phyloP scores from a whole-genome alignment of 2,888 invertebrate genomes.

The Allacma fusca region DNA sequence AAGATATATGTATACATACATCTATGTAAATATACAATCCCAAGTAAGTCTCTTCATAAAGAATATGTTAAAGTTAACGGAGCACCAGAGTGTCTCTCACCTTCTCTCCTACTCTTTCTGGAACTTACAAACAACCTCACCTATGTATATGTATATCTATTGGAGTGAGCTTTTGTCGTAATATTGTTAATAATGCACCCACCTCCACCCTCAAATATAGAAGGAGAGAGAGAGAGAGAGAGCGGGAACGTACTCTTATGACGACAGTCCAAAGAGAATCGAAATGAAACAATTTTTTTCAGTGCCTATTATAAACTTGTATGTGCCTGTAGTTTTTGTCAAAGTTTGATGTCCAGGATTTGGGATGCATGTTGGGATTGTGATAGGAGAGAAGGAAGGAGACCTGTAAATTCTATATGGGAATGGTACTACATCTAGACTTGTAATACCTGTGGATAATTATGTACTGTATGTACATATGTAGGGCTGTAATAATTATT shows the following conservation, averaged over 20 bases:
- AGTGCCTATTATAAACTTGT: not conserved
- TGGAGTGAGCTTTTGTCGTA: not conserved
- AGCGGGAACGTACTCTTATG: not conserved
- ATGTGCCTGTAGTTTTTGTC: not conserved
- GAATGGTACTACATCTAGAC: no score
- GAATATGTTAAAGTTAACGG: no score
- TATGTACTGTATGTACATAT: no score
- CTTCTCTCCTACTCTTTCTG: not conserved
- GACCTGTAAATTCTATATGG: no score
- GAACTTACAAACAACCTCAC: no score
- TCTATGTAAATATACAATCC: not conserved
- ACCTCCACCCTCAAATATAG: not conserved
- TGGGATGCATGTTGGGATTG: no score
- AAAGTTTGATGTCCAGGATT: no score
- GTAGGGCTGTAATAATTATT: no score
- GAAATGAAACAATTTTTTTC: conserved; percentile 8
- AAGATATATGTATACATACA: not conserved
- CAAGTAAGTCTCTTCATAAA: no score
- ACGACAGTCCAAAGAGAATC: not conserved
- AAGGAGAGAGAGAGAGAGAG: not conserved
- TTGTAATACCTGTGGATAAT: no score
- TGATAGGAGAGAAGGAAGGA: no score
- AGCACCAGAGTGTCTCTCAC: not conserved
- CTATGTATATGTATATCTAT: no score
- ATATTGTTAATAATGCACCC: not conserved